A percentile compares a stretch with the other conserved stretches of the same genome.
These are phyloP conservation scores for Melozone crissalis DNA, from an alignment of 2,113 vertebrate species.

Conservation along the genomic window DNA sequence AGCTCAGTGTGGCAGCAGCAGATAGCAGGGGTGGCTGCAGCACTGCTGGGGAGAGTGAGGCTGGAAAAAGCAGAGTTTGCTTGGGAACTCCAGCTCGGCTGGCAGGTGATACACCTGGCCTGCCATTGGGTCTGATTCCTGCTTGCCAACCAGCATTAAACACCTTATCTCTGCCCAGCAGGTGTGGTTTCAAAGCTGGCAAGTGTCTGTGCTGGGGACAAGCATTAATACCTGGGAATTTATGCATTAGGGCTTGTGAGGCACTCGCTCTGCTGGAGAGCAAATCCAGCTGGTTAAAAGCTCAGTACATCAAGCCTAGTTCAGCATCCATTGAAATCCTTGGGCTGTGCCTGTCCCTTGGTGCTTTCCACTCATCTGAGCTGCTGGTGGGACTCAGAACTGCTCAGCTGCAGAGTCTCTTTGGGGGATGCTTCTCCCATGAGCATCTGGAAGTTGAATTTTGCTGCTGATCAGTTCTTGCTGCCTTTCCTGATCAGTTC, in stretches of 20 bases:
- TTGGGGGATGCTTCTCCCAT: not conserved
- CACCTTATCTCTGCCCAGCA: conserved; percentile 43
- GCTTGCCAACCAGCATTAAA: not conserved
- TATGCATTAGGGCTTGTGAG: not conserved
- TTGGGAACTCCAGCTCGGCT: not conserved
- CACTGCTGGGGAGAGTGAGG: not conserved
- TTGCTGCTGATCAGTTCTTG: not conserved
- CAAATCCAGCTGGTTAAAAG: not conserved
- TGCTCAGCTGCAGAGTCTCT: not conserved
- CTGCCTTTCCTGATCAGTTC: not conserved
- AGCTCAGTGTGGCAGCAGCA: not conserved
- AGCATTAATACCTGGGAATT: not conserved
- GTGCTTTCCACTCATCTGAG: not conserved
- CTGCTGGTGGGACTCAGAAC: not conserved
- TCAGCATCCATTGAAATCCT: not conserved
- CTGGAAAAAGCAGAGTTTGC: not conserved
- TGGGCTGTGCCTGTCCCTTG: not conserved
- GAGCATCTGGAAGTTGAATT: not conserved
- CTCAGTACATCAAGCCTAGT: accelerated
- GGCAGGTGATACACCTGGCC: not conserved
- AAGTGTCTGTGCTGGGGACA: not conserved
- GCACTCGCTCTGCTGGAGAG: not conserved
- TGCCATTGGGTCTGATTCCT: not conserved
- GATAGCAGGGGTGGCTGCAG: not conserved
- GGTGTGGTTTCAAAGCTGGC: not conserved